These are phyloP conservation scores for Theretra japonica DNA, from an alignment of 2,888 invertebrate species.

Conservation along the genomic window DNA sequence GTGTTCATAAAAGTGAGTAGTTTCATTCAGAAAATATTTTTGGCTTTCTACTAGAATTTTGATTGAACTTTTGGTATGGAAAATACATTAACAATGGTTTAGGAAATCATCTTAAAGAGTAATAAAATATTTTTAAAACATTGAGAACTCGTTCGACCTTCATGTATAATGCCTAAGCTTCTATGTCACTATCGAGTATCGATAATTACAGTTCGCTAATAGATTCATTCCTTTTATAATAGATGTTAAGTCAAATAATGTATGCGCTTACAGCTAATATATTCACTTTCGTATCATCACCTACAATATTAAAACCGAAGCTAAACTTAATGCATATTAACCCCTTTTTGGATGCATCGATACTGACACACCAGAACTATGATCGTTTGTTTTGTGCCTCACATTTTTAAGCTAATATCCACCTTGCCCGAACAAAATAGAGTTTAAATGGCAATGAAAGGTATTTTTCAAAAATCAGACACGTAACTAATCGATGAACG, in stretches of 20 bases:
- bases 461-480: conserved; percentile 33
- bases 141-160: too few relatives aligned
- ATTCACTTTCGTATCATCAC: conserved; percentile 43
- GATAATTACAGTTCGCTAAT: not conserved
- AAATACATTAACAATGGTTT: too few relatives aligned
- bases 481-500: conserved; percentile 76
- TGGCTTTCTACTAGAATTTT: too few relatives aligned
- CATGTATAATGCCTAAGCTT: too few relatives aligned
- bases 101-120: too few relatives aligned
- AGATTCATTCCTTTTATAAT: not conserved
- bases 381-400: conserved; percentile 33
- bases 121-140: too few relatives aligned
- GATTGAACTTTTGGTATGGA: too few relatives aligned
- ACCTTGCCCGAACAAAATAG: conserved; percentile 29
- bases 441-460: conserved; percentile 32
- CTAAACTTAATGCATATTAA: conserved; percentile 48
- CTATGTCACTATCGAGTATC: too few relatives aligned
- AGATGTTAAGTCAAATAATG: not conserved
- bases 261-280: conserved; percentile 1
- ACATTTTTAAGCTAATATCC: not conserved
- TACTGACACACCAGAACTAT: conserved; percentile 43
- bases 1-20: too few relatives aligned
- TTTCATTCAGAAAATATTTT: too few relatives aligned
- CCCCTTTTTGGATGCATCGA: conserved; percentile 48
- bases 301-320: conserved; percentile 46